Percentiles rank a stretch among this genome's conserved stretches.
phyloP scores from a whole-genome alignment of 2,113 vertebrate genomes.

The Sorex fumeus region DNA sequence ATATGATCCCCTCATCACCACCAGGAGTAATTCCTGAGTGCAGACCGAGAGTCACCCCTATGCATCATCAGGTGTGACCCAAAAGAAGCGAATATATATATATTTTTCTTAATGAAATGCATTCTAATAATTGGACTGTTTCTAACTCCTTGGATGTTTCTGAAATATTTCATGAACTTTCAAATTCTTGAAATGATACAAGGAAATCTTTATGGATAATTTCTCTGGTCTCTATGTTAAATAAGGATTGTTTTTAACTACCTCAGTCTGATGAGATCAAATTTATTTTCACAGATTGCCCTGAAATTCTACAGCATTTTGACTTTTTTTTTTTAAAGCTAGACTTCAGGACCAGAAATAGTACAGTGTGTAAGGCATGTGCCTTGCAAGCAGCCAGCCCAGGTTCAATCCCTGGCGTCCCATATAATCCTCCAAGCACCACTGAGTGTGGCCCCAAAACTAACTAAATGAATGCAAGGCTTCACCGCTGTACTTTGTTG shows the following conservation, averaged over 20 bases:
- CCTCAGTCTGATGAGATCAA: neutral
- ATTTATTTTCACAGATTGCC: constrained; percentile 18
- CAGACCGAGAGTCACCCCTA: too few species aligned
- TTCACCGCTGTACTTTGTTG: neutral
- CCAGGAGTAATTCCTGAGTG: too few species aligned
- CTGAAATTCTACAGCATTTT: neutral
- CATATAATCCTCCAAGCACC: too few species aligned
- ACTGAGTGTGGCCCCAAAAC: too few species aligned
- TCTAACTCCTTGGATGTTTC: constrained; percentile 2
- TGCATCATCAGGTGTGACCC: too few species aligned
- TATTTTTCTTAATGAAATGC: too few species aligned
- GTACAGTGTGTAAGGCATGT: neutral
- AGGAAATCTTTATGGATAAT: neutral
- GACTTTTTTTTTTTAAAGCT: neutral
- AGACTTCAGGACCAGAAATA: neutral
- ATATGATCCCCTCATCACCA: too few species aligned
- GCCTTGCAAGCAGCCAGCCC: neutral
- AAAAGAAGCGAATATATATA: too few species aligned
- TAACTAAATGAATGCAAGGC: neutral
- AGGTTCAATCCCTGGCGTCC: too few species aligned
- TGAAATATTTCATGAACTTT: constrained; percentile 5
- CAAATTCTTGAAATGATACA: neutral
- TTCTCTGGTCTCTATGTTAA: neutral
- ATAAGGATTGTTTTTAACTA: neutral
- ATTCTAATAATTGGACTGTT: neutral